These are phyloP conservation scores for Botia kubotai DNA, from an alignment of 2,797 vertebrate species.

Conservation along the genomic window DNA sequence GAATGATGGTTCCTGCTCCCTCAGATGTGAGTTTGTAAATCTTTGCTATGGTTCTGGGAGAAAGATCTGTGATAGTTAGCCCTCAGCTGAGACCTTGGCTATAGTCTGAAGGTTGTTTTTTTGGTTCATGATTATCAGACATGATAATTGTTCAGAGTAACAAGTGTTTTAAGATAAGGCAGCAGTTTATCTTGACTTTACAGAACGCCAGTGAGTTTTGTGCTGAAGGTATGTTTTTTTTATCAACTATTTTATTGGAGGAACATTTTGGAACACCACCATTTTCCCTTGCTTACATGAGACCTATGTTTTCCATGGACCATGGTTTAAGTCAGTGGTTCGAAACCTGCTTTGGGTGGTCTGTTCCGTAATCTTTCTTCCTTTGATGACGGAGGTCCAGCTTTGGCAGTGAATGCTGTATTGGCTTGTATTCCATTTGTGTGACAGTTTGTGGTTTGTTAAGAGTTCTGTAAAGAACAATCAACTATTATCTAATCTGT, in stretches of 20 bases:
- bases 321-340: not conserved
- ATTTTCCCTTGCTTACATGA: conserved; percentile 6
- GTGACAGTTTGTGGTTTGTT: not conserved
- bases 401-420: not conserved
- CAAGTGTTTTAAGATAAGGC: not conserved
- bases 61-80: not conserved
- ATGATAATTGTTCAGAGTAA: not conserved
- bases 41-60: not conserved
- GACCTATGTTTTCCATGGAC: conserved; percentile 20
- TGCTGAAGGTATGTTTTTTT: not conserved
- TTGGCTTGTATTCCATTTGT: conserved; percentile 3
- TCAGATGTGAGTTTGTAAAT: not conserved
- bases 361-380: not conserved
- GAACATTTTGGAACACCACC: conserved; percentile 12
- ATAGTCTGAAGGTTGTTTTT: not conserved
- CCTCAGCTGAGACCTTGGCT: not conserved
- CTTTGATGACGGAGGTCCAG: not conserved
- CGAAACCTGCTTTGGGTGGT: conserved; percentile 20
- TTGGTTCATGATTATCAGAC: not conserved
- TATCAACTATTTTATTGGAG: not conserved
- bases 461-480: not conserved
- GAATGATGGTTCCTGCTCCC: conserved; percentile 15
- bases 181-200: not conserved
- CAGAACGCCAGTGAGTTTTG: not conserved
- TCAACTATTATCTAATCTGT: not conserved